Percentiles rank a stretch among this genome's conserved stretches.
phyloP scores from a whole-genome alignment of 2,888 invertebrate genomes.

The Papilio demoleus region DNA sequence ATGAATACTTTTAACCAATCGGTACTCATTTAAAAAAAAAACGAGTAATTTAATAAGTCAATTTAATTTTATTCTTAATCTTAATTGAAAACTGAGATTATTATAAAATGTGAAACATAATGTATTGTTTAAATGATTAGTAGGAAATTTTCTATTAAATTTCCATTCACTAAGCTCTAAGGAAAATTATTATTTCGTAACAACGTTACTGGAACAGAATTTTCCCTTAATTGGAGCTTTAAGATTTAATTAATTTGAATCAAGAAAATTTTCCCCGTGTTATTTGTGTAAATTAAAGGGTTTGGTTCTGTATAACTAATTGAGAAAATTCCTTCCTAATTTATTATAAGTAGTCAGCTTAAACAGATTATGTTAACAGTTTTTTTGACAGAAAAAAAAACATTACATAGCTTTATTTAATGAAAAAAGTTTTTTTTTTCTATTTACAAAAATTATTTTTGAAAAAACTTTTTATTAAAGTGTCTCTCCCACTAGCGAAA shows the following conservation, averaged over 20 bases:
- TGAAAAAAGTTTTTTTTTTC: too few species aligned
- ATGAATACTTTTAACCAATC: too few species aligned
- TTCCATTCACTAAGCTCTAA: slow-evolving; percentile 24
- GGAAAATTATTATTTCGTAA: slow-evolving; percentile 31
- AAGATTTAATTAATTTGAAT: slow-evolving; percentile 37
- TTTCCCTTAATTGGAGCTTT: slow-evolving; percentile 30
- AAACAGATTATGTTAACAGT: background rate
- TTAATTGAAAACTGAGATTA: background rate
- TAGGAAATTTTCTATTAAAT: slow-evolving; percentile 19
- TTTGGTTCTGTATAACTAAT: slow-evolving; percentile 17
- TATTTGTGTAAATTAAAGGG: slow-evolving; percentile 31
- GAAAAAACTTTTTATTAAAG: too few species aligned
- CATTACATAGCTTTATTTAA: too few species aligned
- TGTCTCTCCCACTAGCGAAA: too few species aligned
- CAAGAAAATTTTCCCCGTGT: slow-evolving; percentile 23
- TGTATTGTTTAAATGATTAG: slow-evolving; percentile 11
- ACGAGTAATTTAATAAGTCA: too few species aligned
- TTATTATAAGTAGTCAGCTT: slow-evolving; percentile 1
- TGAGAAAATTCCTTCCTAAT: slow-evolving; percentile 6
- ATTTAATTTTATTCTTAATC: too few species aligned
- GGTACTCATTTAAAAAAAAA: too few species aligned
- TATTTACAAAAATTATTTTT: too few species aligned
- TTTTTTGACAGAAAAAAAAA: too few species aligned
- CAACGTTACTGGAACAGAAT: slow-evolving; percentile 31
- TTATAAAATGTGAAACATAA: background rate